A percentile compares a stretch with the other conserved stretches of the same genome.
phyloP scores from a whole-genome alignment of 1,140 invertebrate species.

The Pseudomyrmex concolor region DNA sequence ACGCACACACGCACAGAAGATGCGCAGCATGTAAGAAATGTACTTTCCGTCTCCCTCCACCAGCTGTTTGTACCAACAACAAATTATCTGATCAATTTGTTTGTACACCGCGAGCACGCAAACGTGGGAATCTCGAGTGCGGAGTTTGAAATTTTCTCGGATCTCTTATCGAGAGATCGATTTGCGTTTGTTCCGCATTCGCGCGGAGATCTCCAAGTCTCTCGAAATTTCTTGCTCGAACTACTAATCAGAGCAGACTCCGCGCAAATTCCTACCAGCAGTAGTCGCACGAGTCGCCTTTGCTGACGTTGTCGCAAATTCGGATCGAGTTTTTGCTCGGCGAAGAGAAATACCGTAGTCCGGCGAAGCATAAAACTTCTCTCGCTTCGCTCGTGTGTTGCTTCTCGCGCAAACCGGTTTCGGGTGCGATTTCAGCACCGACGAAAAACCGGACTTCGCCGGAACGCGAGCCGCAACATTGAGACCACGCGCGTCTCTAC shows the following conservation, averaged over 20 bases:
- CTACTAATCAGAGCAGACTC: too few relatives aligned
- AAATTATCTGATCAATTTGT: too few relatives aligned
- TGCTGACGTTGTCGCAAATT: constrained; percentile 2
- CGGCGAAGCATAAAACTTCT: not conserved
- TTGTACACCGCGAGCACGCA: too few relatives aligned
- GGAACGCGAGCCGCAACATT: not conserved
- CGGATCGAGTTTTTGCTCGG: constrained; percentile 6
- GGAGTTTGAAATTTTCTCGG: too few relatives aligned
- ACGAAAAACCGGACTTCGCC: constrained; percentile 43
- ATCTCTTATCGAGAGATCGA: too few relatives aligned
- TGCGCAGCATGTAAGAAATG: too few relatives aligned
- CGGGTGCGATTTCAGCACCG: constrained; percentile 20
- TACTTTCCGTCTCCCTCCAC: too few relatives aligned
- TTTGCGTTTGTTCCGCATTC: too few relatives aligned
- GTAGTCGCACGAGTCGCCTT: not conserved
- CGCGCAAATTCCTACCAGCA: too few relatives aligned
- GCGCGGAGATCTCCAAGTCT: not conserved
- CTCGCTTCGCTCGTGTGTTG: constrained; percentile 12
- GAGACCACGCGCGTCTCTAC: not conserved
- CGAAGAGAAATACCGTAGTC: not conserved
- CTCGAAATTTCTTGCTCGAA: not conserved
- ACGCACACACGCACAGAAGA: too few relatives aligned
- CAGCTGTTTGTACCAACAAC: too few relatives aligned
- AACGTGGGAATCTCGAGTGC: too few relatives aligned
- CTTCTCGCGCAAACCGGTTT: constrained; percentile 46